These are phyloP conservation scores for Apodemia mormo DNA, from an alignment of 2,888 invertebrate species.

Conservation along the genomic window DNA sequence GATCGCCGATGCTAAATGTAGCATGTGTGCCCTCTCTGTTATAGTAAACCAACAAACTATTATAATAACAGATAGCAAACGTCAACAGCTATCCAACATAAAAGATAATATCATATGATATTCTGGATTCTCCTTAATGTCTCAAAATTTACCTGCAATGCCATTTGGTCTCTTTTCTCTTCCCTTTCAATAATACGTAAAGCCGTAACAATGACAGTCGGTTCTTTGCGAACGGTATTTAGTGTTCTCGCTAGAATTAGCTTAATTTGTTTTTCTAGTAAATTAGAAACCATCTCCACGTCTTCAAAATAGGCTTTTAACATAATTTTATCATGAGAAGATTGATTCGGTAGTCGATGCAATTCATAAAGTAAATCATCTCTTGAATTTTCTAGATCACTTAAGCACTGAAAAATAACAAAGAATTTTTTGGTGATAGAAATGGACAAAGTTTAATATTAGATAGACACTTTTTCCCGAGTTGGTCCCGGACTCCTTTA, in stretches of 20 bases:
- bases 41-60: no score
- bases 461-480: no score
- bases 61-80: no score
- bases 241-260: constrained; percentile 94
- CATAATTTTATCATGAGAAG: constrained; percentile 94
- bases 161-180: constrained; percentile 95
- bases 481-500: no score
- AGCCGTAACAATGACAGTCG: constrained; percentile 97
- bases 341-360: constrained; percentile 95
- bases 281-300: constrained; percentile 93
- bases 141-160: constrained; percentile 79
- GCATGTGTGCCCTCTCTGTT: no score
- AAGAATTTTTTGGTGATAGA: background rate
- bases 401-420: constrained; percentile 85
- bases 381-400: constrained; percentile 97
- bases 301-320: constrained; percentile 98
- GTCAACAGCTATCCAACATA: background rate
- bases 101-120: background rate
- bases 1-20: no score
- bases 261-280: constrained; percentile 95
- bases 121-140: background rate
- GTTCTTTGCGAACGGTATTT: constrained; percentile 96
- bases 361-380: constrained; percentile 97
- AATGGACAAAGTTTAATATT: no score
- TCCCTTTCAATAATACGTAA: constrained; percentile 98